These are phyloP conservation scores for Papilio polytes DNA, from an alignment of 1,140 invertebrate genomes.

Conservation along the genomic window DNA sequence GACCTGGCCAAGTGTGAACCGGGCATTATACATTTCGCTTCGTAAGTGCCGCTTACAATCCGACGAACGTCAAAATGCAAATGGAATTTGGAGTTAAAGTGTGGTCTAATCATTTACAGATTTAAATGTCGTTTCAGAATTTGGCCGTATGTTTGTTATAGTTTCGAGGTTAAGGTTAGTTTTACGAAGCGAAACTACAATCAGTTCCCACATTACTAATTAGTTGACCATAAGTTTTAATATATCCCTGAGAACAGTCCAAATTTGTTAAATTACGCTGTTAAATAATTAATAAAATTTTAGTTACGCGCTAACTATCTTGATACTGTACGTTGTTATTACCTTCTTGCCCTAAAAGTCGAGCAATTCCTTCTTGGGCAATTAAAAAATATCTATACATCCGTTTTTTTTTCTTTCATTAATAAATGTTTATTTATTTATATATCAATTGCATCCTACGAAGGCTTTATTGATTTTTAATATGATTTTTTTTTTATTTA, in stretches of 20 bases:
- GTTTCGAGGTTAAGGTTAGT: slow-evolving; percentile 6
- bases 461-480: no score
- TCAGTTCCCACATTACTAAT: slow-evolving; percentile 35
- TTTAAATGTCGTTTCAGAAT: no score
- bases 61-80: no score
- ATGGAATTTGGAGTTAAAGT: no score
- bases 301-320: slow-evolving; percentile 28
- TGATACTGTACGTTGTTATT: not conserved
- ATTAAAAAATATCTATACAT: slow-evolving; percentile 22
- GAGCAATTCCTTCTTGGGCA: not conserved
- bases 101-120: no score
- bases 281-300: slow-evolving; percentile 30
- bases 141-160: not conserved
- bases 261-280: slow-evolving; percentile 11
- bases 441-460: not conserved
- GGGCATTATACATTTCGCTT: no score
- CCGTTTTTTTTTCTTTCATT: not conserved
- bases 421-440: not conserved
- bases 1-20: no score
- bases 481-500: no score
- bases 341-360: slow-evolving; percentile 5
- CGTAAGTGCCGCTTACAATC: no score
- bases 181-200: slow-evolving; percentile 16
- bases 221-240: not conserved
- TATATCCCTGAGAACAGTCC: slow-evolving; percentile 29